Percentiles rank a stretch among this genome's conserved stretches.
Conservation (phyloP, 1,140 invertebrate species). For the Trichogramma pretiosum region DNA sequence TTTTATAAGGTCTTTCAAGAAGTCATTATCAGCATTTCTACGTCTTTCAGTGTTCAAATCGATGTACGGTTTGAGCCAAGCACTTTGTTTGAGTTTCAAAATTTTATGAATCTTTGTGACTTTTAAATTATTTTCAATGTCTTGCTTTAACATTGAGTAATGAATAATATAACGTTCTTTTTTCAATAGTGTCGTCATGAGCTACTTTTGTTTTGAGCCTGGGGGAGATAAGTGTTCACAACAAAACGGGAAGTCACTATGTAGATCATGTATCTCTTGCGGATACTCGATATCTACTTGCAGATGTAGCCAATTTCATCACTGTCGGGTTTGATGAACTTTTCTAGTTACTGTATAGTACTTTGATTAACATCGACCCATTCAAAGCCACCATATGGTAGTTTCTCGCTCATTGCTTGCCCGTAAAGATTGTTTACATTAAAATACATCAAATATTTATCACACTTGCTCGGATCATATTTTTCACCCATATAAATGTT, state of each 20-base stretch:
- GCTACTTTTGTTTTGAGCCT: not conserved
- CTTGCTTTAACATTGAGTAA: not conserved
- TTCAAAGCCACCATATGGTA: not conserved
- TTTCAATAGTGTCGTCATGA: not conserved
- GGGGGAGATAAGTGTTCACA: not conserved
- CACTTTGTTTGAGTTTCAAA: not conserved
- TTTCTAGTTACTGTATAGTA: not conserved
- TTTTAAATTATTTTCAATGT: not conserved
- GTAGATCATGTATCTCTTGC: not conserved
- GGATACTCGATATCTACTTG: not conserved
- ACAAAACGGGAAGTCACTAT: not conserved
- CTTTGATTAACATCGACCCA: no score
- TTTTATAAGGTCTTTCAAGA: not conserved
- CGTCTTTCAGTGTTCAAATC: not conserved
- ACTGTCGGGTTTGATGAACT: not conserved
- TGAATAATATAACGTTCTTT: not conserved
- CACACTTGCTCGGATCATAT: not conserved
- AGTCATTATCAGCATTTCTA: not conserved
- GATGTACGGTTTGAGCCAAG: not conserved
- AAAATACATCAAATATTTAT: not conserved
- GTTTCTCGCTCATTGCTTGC: not conserved
- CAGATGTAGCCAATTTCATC: not conserved
- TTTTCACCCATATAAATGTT: not conserved
- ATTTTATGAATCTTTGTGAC: not conserved
- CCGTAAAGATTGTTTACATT: not conserved